Base-by-base conservation (phyloP, 2,888 invertebrate species). In the Tineola bisselliella region DNA sequence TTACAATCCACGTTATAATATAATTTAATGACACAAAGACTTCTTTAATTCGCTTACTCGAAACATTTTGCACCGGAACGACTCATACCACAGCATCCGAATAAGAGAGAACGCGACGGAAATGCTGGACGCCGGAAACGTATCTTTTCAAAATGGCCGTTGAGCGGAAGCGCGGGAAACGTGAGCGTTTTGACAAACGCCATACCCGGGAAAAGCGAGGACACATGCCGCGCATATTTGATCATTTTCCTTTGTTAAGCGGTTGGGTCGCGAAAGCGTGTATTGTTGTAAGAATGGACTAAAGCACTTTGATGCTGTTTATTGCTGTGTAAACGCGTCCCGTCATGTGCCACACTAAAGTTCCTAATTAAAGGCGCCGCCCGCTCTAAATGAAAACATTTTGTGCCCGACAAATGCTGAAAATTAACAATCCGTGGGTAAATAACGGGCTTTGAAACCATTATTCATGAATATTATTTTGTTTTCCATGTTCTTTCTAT, bases 151-250 rank as follows among this genome's bases (percentile, higher is more conserved):
- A 84, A 80, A 84, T 81, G 86, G 86, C 84, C 75, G 79, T 70
- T 72, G 70, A 65, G 74, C 80, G 84, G 84, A 84, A 79, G 71
- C 69, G 73, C 73, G 74, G 74, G 77, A 77, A 81, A 84, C 87
- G 87, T 86, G 87, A 82, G 74, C 78, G 81, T 80, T 84, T 81
- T 87, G 84, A 84, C 82, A 84, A 84, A 81, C 78, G 76, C 72
- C 71, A 69, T 67, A 69, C 68, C 70, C 74, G 78, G 77, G 75
- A 77, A 71, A 80, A 81, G 71, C 72, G 72, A 69, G 68, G 70
- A 74, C 75, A 76, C 78, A 77, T 73, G 77, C 73, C 75, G 72
- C 70, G 73, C 72, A 79, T 76, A 73, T 69, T 72, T 70, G 73
- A 75, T 74, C 66, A 65, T 66, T 66, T 64, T 70, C 71, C 71